phyloP scores from a whole-genome alignment of 2,888 invertebrate genomes.

The Morpho deidamia region DNA sequence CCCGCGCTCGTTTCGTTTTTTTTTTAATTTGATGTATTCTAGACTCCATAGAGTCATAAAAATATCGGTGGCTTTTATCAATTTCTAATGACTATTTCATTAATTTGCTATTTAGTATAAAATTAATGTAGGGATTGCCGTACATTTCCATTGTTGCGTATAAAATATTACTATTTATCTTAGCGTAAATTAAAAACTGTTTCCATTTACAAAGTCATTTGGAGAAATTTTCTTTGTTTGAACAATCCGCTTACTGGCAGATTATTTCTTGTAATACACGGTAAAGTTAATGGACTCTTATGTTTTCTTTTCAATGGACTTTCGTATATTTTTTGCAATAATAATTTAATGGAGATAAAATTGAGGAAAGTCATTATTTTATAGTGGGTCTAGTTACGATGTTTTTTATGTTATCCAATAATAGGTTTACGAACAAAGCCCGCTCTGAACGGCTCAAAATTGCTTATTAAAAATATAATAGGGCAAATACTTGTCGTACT shows the following conservation, averaged over 20 bases:
- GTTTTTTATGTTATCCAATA: conserved; percentile 1
- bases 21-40: too few species aligned
- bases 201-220: too few species aligned
- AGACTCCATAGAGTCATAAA: too few species aligned
- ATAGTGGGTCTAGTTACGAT: not conserved
- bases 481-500: too few species aligned
- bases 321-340: conserved; percentile 13
- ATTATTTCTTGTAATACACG: conserved; percentile 12
- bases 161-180: too few species aligned
- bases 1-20: too few species aligned
- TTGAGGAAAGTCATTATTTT: conserved; percentile 17
- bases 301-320: conserved; percentile 15
- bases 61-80: too few species aligned
- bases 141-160: too few species aligned
- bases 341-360: conserved; percentile 16
- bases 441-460: not conserved
- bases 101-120: too few species aligned
- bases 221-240: conserved; percentile 10
- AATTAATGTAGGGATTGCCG: too few species aligned
- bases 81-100: too few species aligned
- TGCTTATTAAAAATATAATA: not conserved
- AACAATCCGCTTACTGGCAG: conserved; percentile 15
- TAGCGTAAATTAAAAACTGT: too few species aligned
- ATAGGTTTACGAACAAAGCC: conserved; percentile 1
- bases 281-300: conserved; percentile 18